Base-by-base conservation (phyloP, 2,797 vertebrate species). In the Artibeus lituratus region DNA sequence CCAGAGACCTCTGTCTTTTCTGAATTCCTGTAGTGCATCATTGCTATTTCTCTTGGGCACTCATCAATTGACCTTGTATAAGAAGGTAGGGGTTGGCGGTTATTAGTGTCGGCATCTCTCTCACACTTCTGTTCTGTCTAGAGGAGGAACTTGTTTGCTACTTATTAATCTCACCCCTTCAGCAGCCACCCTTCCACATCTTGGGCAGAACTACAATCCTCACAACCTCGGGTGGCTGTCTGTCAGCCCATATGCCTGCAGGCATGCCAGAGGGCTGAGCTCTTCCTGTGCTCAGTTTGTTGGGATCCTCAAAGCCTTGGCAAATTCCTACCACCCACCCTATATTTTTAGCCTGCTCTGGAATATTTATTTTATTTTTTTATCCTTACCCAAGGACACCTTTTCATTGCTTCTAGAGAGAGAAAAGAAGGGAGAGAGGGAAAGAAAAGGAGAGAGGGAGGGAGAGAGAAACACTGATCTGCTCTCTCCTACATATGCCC, bases 121-220 rank as follows among this genome's bases (percentile, higher is more conserved):
- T 67, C 42, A 65, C 4, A 55, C 18, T 32, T 53, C 29, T 78
- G 0, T 26, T n/a, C 82, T 70, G 19, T 65, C 53, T 76, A 77
- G 59, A 81, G 32, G 15, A 89, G 49, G 39, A 47, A 35, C 6
- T 62, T 77, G 37, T 88, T 76, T 65, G 59, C 90, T 49, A 21
- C 80, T 88, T 90, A 85, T 87, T 93, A 88, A 96, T 96, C 87
- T 70, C 11, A 42, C 19, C 44, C 53, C 65, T 53, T 44, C 81
- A 90, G 87, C 82, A 93, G 73, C 55, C 47, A 57, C 35, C 26
- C 18, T 85, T 8, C n/a, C 35, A 32, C 32, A 12, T 65, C 59
- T n/a, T 37, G 4, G 0, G 47, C 21, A 69, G 80, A 87, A 53
- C 67, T 12, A 6, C 39, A 19, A 15, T 19, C 51, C 44, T 95